Conservation (phyloP, 2,797 vertebrate species). For the Graptemys geographica region DNA sequence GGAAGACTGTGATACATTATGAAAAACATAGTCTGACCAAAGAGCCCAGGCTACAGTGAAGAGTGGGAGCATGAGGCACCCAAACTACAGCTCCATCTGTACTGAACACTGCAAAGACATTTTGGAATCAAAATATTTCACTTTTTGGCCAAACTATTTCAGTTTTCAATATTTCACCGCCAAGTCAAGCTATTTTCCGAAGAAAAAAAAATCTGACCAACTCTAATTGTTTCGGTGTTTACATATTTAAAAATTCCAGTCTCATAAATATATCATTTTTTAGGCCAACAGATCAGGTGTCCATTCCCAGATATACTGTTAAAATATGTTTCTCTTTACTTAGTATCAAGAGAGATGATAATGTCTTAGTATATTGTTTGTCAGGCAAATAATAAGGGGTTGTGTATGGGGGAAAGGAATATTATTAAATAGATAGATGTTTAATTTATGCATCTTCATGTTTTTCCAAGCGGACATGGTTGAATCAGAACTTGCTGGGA, state of each 20-base stretch:
- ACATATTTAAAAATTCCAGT: not conserved
- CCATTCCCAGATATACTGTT: not conserved
- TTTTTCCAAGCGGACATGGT: not conserved
- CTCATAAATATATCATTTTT: not conserved
- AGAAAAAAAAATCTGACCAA: not conserved
- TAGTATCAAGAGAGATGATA: not conserved
- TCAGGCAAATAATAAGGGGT: not conserved
- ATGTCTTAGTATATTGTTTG: not conserved
- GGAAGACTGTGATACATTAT: not conserved
- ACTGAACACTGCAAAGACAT: not conserved
- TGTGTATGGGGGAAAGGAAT: not conserved
- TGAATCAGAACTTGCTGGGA: slow-evolving; percentile 32
- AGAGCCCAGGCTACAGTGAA: not conserved
- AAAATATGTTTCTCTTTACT: not conserved
- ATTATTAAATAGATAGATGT: not conserved
- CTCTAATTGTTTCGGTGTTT: not conserved
- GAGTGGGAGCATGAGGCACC: not conserved
- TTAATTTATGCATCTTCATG: not conserved
- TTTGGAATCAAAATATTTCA: not conserved
- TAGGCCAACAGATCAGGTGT: not conserved
- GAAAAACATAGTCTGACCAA: not conserved
- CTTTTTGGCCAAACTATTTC: not conserved
- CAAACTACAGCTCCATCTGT: not conserved
- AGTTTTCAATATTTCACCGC: not conserved
- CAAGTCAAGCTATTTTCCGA: not conserved